Percentiles rank a stretch among this genome's conserved stretches.
phyloP scores from a whole-genome alignment of 2,888 invertebrate species.

The Athetis lepigone region DNA sequence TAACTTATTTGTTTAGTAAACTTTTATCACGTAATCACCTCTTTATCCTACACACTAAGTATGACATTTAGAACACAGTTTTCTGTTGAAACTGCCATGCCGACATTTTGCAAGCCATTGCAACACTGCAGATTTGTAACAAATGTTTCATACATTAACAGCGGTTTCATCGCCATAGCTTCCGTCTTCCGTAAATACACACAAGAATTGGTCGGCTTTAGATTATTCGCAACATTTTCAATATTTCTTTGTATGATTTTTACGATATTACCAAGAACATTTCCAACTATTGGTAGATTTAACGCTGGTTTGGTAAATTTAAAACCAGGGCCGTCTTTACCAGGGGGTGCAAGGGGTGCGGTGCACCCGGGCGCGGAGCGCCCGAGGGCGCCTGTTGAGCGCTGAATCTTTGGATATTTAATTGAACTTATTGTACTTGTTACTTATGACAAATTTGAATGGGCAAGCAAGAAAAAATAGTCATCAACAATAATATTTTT shows the following conservation, averaged over 20 bases:
- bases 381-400: too few species aligned
- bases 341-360: too few species aligned
- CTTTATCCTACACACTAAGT: not conserved
- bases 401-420: too few species aligned
- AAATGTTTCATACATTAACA: constrained; percentile 44
- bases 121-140: constrained; percentile 26
- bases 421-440: too few species aligned
- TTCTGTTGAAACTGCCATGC: constrained; percentile 16
- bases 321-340: too few species aligned
- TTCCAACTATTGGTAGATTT: too few species aligned
- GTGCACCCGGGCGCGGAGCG: too few species aligned
- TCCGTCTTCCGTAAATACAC: constrained; percentile 47
- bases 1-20: not conserved
- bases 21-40: not conserved
- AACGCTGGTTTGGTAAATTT: too few species aligned
- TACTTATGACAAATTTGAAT: too few species aligned
- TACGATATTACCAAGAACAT: constrained; percentile 17
- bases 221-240: constrained; percentile 18
- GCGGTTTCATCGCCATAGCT: constrained; percentile 42
- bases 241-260: constrained; percentile 20
- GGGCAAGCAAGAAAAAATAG: too few species aligned
- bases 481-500: too few species aligned
- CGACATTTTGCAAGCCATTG: constrained; percentile 43
- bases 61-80: not conserved
- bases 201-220: constrained; percentile 19